Evolutionary conservation across 1,140 invertebrate species (phyloP).

Genomic region (Zophobas atratus): DNA sequence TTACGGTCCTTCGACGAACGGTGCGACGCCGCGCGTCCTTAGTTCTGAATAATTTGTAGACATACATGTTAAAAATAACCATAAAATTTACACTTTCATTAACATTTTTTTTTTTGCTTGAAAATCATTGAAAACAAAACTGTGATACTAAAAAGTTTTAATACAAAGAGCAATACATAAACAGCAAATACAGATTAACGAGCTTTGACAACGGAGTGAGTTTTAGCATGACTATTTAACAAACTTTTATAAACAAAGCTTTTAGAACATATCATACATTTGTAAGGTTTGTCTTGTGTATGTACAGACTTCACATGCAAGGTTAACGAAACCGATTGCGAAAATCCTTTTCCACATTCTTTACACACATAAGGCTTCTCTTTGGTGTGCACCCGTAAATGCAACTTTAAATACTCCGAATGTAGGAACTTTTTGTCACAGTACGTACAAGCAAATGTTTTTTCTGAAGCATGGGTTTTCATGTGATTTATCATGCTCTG

Average conservation of each 20-base stretch:
- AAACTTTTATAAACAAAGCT: slow-evolving; percentile 71
- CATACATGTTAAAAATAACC: too few relatives aligned
- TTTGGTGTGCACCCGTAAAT: slow-evolving; percentile 77
- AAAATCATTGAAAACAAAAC: too few relatives aligned
- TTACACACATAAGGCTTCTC: slow-evolving; percentile 84
- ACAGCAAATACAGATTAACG: too few relatives aligned
- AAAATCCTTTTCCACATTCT: slow-evolving; percentile 75
- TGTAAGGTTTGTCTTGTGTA: slow-evolving; percentile 84
- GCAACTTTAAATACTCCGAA: slow-evolving; percentile 59
- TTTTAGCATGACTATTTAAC: slow-evolving; percentile 71
- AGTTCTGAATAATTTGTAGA: too few relatives aligned
- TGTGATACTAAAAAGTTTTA: too few relatives aligned
- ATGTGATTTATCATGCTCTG: slow-evolving; percentile 36
- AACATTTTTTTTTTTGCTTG: slow-evolving; percentile 24
- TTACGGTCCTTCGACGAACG: too few relatives aligned
- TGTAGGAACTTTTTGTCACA: slow-evolving; percentile 58
- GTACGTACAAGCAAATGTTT: slow-evolving; percentile 44
- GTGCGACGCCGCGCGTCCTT: too few relatives aligned
- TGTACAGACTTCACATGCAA: slow-evolving; percentile 72
- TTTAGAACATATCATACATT: slow-evolving; percentile 78
- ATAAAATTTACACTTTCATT: background rate
- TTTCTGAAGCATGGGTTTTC: background rate
- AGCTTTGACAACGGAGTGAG: slow-evolving; percentile 60
- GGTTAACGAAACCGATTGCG: slow-evolving; percentile 77
- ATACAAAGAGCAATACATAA: too few relatives aligned